Evolutionary conservation across 2,888 invertebrate species (phyloP), one percentile per base, ranked within the genome.

Genomic region (Seladonia tumulorum): DNA sequence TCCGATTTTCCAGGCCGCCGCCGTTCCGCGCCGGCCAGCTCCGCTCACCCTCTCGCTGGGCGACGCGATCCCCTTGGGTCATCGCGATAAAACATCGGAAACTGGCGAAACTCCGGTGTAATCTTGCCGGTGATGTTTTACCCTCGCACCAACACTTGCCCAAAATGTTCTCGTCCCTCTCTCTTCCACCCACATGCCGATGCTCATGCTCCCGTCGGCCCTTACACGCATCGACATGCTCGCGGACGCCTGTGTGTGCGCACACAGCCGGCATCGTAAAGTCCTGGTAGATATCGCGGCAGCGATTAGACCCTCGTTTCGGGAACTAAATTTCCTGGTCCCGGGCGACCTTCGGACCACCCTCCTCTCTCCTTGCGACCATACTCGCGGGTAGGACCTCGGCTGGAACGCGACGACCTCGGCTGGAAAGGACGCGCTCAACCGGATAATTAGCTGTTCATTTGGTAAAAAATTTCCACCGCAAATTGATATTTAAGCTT

Each of bases 1-100:
- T 74, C 87, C 84, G 88, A 90, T 87, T 90, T 90, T 90, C 90
- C 81, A 80, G 71, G 74, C 71, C 83, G 81, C 57, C 57, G 57
- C 16, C 22, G 49, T 49, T n/a, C 12, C 12, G 57, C 25, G 70
- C 79, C 82, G 68, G 53, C 70, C 70, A 77, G 53, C 68, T 49
- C 78, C 47, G 83, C 75, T 73, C 70, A 53, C 22, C 71, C 82
- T 71, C 71, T 70, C 71, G 12, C 35, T 75, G 71, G 68, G 76
- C 45, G 75, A 78, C 22, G 77, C n/a, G 76, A 49, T 74, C 74
- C 79, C 76, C 73, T 82, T 71, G 87, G 90, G 90, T 90, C 88
- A 93, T 93, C 93, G 90, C 90, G 93, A 93, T 93, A 93, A 93
- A 93, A 93, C 93, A 93, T 92, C 89, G 92, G 91, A 90, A 93